Base-by-base conservation (phyloP, 30 jellyfish, hydroid and myxozoan species). In the Cassiopea andromeda region DNA sequence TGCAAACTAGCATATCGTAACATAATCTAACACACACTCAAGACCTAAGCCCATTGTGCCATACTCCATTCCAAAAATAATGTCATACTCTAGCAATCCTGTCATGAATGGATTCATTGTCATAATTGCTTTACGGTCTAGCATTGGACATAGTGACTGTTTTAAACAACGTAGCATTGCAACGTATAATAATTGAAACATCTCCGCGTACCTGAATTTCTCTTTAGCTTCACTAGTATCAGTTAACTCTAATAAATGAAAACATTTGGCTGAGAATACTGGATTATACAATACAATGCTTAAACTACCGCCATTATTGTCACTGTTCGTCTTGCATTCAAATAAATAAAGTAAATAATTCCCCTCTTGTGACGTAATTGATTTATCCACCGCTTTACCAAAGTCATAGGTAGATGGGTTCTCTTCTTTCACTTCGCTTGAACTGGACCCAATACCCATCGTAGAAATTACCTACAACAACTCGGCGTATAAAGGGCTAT, bases 361-460 rank as follows among this genome's bases (percentile, higher is more conserved):
- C 60, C 81, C 75, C 71, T 76, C 78, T 46, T 75, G 58, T 1
- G 76, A 18, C 7, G 60, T 17, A 7, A 86, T 64, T 49, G 87
- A 57, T 18, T 50, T 85, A 48, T 67, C 84, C 19, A 77, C 27
- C 14, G 87, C 82, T 48, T 61, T 46, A 46, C 48, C 8, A n/a
- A 86, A 75, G 70, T 76, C 77, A 64, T 75, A 86, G 44, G 27
- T 75, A 0, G 12, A 2, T 14, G 80, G 77, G 67, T 61, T 43
- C 58, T 58, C 85, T 48, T 75, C 93, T 1, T 43, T 80, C 44
- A 76, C 89, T 60, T 75, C 68, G 58, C 82, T 67, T 59, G 85
- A 14, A 67, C 93, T 86, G 45, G 93, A 86, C 9, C 93, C 83
- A 48, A 76, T 43, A 1, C 93, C 93, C 93, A 86, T 86, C n/a